phyloP scores from a whole-genome alignment of 2,888 invertebrate species.

The Dioctria linearis region DNA sequence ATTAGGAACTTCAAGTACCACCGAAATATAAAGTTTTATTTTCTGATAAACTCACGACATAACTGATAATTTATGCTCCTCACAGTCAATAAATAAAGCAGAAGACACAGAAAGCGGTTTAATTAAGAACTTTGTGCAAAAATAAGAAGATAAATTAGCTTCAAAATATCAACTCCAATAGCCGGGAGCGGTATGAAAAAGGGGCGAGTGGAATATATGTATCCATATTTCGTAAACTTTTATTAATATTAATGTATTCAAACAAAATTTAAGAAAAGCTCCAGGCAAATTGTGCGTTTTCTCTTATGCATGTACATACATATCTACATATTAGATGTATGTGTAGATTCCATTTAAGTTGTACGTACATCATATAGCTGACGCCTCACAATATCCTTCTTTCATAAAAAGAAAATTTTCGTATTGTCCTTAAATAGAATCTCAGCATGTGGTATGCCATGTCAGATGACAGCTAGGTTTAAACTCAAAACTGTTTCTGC shows the following conservation, averaged over 20 bases:
- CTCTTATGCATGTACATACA: not conserved
- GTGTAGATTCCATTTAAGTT: not conserved
- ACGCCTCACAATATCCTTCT: not conserved
- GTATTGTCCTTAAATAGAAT: conserved; percentile 19
- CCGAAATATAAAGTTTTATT: too few relatives aligned
- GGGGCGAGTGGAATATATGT: not conserved
- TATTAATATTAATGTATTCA: conserved; percentile 47
- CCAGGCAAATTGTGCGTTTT: not conserved
- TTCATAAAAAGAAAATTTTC: conserved; percentile 8
- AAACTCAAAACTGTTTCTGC: conserved; percentile 23
- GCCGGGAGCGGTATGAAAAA: not conserved
- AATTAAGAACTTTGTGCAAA: not conserved
- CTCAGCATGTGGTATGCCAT: conserved; percentile 32
- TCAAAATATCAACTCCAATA: not conserved
- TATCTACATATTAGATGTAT: too few relatives aligned
- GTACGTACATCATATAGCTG: not conserved
- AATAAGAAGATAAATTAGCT: not conserved
- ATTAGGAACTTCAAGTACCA: too few relatives aligned
- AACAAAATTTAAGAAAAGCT: conserved; percentile 38
- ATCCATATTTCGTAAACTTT: conserved; percentile 33
- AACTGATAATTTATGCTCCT: not conserved
- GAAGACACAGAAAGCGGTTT: not conserved
- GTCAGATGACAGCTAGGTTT: conserved; percentile 36
- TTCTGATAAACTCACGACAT: too few relatives aligned
- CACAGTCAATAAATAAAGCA: not conserved